Evolutionary conservation across 2,113 vertebrate genomes (phyloP).

Genomic region (Corythornis madagascariensis): DNA sequence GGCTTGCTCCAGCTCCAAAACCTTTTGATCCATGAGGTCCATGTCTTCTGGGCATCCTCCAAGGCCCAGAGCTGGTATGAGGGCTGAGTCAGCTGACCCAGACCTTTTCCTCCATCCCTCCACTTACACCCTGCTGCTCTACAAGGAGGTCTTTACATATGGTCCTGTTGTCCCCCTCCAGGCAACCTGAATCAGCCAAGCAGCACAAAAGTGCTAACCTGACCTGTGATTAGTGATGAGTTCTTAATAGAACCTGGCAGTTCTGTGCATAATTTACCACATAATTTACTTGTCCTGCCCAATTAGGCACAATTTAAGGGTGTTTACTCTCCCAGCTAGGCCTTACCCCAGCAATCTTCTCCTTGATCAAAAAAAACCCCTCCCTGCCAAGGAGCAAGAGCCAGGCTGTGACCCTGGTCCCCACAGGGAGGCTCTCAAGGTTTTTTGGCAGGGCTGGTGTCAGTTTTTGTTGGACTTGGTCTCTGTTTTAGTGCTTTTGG

Average conservation of each 20-base stretch:
- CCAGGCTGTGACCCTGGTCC: not conserved
- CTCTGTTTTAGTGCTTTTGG: not conserved
- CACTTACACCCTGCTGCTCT: not conserved
- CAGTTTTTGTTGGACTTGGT: not conserved
- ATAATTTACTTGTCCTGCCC: not conserved
- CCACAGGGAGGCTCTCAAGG: not conserved
- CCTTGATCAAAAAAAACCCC: not conserved
- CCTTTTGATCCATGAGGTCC: not conserved
- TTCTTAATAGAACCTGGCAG: not conserved
- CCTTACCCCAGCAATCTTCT: constrained; percentile 29
- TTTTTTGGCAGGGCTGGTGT: not conserved
- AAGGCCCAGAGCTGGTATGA: not conserved
- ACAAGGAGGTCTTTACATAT: not conserved
- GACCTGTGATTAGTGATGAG: not conserved
- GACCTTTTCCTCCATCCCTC: not conserved
- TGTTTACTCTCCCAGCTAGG: not conserved
- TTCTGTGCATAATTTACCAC: not conserved
- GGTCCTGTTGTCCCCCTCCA: not conserved
- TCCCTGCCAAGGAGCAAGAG: constrained; percentile 1
- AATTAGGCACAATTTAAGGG: not conserved
- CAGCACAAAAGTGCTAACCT: not conserved
- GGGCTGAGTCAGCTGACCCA: not conserved
- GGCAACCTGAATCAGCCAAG: not conserved
- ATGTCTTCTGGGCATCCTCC: not conserved
- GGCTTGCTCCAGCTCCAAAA: not conserved